These are phyloP conservation scores for Achroia grisella DNA, from an alignment of 1,140 invertebrate species.

Conservation along the genomic window DNA sequence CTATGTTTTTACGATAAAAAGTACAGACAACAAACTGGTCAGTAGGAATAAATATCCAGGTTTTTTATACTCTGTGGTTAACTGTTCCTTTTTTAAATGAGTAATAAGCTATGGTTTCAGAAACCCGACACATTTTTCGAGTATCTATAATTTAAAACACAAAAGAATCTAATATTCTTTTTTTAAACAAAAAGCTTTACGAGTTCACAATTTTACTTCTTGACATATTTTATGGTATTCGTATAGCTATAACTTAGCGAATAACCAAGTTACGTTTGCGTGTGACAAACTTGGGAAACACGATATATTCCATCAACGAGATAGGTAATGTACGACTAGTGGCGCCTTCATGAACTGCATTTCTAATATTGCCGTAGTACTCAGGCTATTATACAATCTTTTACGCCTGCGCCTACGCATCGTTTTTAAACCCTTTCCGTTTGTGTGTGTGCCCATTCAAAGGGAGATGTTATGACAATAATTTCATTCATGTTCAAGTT, in stretches of 20 bases:
- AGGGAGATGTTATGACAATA: conserved; percentile 2
- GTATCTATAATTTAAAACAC: too few relatives aligned
- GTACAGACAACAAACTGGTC: too few relatives aligned
- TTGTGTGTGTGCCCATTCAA: conserved; percentile 2
- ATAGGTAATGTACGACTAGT: not conserved
- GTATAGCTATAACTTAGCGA: not conserved
- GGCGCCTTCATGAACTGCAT: not conserved
- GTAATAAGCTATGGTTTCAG: too few relatives aligned
- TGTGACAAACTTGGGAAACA: not conserved
- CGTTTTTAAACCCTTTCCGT: not conserved
- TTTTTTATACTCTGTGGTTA: too few relatives aligned
- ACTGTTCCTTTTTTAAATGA: too few relatives aligned
- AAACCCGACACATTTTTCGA: too few relatives aligned
- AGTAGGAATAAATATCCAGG: too few relatives aligned
- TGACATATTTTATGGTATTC: not conserved
- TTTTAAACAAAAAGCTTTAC: too few relatives aligned
- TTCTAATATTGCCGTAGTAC: not conserved
- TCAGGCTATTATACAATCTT: not conserved
- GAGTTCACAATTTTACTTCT: too few relatives aligned
- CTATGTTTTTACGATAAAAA: too few relatives aligned
- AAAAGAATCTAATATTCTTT: too few relatives aligned
- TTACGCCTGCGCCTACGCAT: not conserved
- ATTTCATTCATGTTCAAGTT: conserved; percentile 1
- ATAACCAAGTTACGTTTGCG: not conserved
- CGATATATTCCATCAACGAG: too few relatives aligned